Percentiles rank a stretch among this genome's conserved stretches.
These are phyloP conservation scores for Rutilus rutilus DNA, from an alignment of 2,113 vertebrate species.

Conservation along the genomic window DNA sequence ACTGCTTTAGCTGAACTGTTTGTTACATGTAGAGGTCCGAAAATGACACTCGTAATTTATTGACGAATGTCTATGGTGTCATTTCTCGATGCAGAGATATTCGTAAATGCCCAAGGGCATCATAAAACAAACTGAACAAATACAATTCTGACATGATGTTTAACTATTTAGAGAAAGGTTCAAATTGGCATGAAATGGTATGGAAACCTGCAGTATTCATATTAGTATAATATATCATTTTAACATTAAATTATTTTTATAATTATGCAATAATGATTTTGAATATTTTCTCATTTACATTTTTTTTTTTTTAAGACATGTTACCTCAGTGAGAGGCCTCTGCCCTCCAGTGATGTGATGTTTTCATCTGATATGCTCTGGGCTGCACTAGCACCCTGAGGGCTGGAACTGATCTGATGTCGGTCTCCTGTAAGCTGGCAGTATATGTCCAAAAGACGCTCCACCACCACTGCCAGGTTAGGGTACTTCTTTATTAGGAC, in stretches of 20 bases:
- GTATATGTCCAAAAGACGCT: slow-evolving; percentile 91
- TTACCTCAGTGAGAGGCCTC: slow-evolving; percentile 90
- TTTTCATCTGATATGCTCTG: slow-evolving; percentile 71
- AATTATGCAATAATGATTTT: neutral
- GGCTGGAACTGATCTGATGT: slow-evolving; percentile 64
- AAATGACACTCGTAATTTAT: neutral
- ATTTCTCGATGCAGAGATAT: neutral
- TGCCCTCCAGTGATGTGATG: slow-evolving; percentile 81
- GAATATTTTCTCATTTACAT: neutral
- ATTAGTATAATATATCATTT: neutral
- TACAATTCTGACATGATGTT: neutral
- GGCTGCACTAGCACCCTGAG: slow-evolving; percentile 35
- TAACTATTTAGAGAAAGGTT: neutral
- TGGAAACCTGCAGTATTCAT: neutral
- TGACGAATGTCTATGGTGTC: neutral
- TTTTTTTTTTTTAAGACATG: neutral
- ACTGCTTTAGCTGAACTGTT: neutral
- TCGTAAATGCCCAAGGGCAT: neutral
- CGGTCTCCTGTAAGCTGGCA: slow-evolving; percentile 86
- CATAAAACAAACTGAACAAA: slow-evolving; percentile 5
- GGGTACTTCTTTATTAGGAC: slow-evolving; percentile 83
- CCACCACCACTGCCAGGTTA: slow-evolving; percentile 75
- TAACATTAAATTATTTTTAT: neutral
- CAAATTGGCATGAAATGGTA: neutral
- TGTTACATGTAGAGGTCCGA: neutral